phyloP scores from a whole-genome alignment of 2,113 vertebrate genomes.

The Tenebrosternarchus preto region DNA sequence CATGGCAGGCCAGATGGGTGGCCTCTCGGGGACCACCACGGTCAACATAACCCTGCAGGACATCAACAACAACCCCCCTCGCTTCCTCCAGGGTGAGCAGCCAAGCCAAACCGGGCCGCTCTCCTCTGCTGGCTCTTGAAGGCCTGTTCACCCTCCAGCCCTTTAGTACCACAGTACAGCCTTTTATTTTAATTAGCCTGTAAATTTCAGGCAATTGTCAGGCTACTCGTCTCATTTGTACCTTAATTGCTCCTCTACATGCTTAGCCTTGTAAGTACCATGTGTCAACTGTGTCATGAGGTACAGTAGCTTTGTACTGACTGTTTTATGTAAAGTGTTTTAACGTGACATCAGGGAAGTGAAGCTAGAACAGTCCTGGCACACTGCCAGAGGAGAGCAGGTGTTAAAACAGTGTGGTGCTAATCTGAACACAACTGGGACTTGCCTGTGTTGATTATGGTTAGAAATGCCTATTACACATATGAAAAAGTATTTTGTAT shows the following conservation, averaged over 20 bases:
- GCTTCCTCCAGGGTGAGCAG: slow-evolving; percentile 87
- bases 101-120: neutral
- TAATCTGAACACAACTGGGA: too few species aligned
- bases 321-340: neutral
- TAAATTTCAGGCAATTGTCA: neutral
- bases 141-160: neutral
- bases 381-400: too few species aligned
- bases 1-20: slow-evolving; percentile 97
- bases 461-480: too few species aligned
- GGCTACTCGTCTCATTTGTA: neutral
- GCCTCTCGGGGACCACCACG: slow-evolving; percentile 89
- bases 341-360: neutral
- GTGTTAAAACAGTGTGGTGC: too few species aligned
- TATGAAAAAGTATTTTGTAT: too few species aligned
- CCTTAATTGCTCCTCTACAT: too few species aligned
- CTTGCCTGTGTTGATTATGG: too few species aligned
- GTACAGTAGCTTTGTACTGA: neutral
- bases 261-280: too few species aligned
- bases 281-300: too few species aligned
- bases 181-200: neutral
- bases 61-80: slow-evolving; percentile 93
- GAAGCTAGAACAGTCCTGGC: too few species aligned
- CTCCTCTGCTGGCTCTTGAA: neutral
- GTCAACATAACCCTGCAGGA: slow-evolving; percentile 92
- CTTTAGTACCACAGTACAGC: neutral